phyloP scores from a whole-genome alignment of 2,888 invertebrate species.

The Lamellibrachia satsuma region DNA sequence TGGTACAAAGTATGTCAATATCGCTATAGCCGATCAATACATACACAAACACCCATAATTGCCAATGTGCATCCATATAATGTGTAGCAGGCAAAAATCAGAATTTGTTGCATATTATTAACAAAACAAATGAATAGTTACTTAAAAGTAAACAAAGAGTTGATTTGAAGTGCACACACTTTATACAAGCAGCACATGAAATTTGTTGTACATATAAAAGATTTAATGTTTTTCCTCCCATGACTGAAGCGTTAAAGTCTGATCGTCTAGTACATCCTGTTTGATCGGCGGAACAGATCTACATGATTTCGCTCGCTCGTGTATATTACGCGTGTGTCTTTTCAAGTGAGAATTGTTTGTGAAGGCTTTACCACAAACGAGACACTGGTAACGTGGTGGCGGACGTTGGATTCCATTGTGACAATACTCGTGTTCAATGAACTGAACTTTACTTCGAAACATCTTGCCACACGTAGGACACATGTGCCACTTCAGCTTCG shows the following conservation, averaged over 20 bases:
- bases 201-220: not conserved
- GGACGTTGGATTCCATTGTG: not conserved
- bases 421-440: not conserved
- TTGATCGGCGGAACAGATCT: not conserved
- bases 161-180: too few relatives aligned
- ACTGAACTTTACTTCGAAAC: not conserved
- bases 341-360: not conserved
- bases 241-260: not conserved
- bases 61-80: too few relatives aligned
- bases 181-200: not conserved
- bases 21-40: too few relatives aligned
- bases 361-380: not conserved
- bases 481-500: slow-evolving; percentile 6
- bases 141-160: too few relatives aligned
- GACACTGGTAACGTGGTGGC: not conserved
- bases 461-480: not conserved
- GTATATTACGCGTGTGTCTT: not conserved
- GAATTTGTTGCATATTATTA: too few relatives aligned
- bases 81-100: too few relatives aligned
- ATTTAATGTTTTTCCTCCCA: not conserved
- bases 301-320: not conserved
- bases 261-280: not conserved
- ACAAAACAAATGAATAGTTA: too few relatives aligned
- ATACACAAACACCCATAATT: too few relatives aligned
- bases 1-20: too few relatives aligned